Percentiles rank a stretch among this genome's conserved stretches.
Evolutionary conservation across 2,113 vertebrate species (phyloP).

Genomic region (Micromys minutus): DNA sequence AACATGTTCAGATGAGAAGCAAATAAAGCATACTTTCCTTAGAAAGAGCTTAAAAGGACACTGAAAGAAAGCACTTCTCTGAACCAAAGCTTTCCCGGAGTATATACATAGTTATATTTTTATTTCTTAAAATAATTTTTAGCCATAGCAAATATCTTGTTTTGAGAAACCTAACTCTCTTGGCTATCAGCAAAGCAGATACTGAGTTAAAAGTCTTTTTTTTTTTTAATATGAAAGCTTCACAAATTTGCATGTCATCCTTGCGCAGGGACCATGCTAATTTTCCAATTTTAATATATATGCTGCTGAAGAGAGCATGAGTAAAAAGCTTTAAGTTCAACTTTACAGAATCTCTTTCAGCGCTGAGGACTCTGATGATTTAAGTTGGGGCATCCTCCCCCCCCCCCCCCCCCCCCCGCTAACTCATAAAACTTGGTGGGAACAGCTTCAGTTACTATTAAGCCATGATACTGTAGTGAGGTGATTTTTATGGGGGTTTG

Average conservation of each 20-base stretch:
- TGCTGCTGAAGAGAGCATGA: too few species aligned
- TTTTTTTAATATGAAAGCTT: too few species aligned
- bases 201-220: conserved; percentile 4
- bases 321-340: neutral
- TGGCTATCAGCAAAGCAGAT: conserved; percentile 30
- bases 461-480: neutral
- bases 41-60: conserved; percentile 4
- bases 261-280: too few species aligned
- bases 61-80: neutral
- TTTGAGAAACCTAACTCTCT: conserved; percentile 6
- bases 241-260: too few species aligned
- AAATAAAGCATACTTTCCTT: neutral
- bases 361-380: neutral
- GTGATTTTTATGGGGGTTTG: neutral
- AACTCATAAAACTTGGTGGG: neutral
- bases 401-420: neutral
- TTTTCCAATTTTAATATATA: too few species aligned
- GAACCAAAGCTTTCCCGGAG: neutral
- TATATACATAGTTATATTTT: neutral
- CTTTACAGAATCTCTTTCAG: neutral
- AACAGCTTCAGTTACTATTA: neutral
- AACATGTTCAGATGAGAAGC: neutral
- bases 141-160: conserved; percentile 18
- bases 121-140: neutral
- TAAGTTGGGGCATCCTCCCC: neutral